Conservation (phyloP, 2,113 vertebrate genomes). For the Tichodroma muraria region DNA sequence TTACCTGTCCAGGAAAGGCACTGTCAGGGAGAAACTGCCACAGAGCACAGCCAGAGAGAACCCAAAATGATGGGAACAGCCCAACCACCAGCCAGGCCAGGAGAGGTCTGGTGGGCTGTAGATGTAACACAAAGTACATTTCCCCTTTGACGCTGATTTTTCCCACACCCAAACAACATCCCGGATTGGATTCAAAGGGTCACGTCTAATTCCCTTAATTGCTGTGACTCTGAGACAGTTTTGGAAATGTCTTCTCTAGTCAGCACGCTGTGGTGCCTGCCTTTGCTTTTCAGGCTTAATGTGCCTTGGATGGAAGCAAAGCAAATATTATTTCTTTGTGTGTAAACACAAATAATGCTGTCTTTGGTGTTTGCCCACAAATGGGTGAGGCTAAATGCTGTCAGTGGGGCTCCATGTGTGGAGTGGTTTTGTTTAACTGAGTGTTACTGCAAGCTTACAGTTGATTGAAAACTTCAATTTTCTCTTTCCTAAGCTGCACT, state of each 20-base stretch:
- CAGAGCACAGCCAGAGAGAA: accelerated
- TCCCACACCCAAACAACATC: not conserved
- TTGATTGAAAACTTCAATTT: not conserved
- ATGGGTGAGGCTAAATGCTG: not conserved
- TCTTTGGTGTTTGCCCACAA: not conserved
- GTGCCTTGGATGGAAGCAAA: not conserved
- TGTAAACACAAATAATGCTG: not conserved
- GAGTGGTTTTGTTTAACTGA: not conserved
- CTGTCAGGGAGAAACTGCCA: not conserved
- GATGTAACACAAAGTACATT: not conserved
- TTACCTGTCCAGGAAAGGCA: not conserved
- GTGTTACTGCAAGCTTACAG: not conserved
- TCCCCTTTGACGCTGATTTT: not conserved
- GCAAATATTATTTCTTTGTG: not conserved
- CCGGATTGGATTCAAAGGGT: not conserved
- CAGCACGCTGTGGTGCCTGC: not conserved
- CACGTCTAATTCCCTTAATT: not conserved
- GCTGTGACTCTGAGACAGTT: not conserved
- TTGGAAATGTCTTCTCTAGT: not conserved
- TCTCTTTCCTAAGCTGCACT: not conserved
- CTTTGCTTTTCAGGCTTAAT: not conserved
- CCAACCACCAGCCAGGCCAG: not conserved
- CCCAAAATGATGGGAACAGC: not conserved
- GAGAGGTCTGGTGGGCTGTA: not conserved
- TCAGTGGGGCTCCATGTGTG: not conserved